Percentiles rank a stretch among this genome's conserved stretches.
Conservation (phyloP, 2,797 vertebrate species). For the Sebastes jordani region DNA sequence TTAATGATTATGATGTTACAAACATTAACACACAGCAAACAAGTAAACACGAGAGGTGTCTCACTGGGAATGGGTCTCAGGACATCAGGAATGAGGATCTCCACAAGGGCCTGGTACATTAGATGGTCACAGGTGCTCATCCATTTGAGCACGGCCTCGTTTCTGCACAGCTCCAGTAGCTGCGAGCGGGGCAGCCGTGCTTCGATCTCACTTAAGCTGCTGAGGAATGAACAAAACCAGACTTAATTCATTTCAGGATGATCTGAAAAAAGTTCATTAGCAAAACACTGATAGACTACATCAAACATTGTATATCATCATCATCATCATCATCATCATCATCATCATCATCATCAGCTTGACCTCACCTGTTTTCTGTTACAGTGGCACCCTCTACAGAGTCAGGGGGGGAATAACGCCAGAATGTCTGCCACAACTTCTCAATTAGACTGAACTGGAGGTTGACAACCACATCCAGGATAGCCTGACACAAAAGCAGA, state of each 20-base stretch:
- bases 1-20: background rate
- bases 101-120: conserved; percentile 97
- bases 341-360: background rate
- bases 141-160: conserved; percentile 92
- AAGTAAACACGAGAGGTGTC: background rate
- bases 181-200: conserved; percentile 86
- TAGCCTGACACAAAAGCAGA: conserved; percentile 82
- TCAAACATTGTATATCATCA: background rate
- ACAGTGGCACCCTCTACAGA: conserved; percentile 84
- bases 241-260: no score
- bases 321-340: background rate
- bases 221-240: conserved; percentile 42
- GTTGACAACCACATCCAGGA: conserved; percentile 94
- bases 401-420: conserved; percentile 89
- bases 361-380: conserved; percentile 82
- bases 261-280: background rate
- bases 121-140: conserved; percentile 97
- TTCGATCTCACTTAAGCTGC: conserved; percentile 86
- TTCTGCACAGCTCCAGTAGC: conserved; percentile 90
- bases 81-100: conserved; percentile 98
- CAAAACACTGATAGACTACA: background rate
- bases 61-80: conserved; percentile 98
- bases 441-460: conserved; percentile 97
- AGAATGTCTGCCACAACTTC: conserved; percentile 98
- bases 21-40: background rate